Conservation (phyloP, 2,113 vertebrate genomes). For the Phaethon lepturus region DNA sequence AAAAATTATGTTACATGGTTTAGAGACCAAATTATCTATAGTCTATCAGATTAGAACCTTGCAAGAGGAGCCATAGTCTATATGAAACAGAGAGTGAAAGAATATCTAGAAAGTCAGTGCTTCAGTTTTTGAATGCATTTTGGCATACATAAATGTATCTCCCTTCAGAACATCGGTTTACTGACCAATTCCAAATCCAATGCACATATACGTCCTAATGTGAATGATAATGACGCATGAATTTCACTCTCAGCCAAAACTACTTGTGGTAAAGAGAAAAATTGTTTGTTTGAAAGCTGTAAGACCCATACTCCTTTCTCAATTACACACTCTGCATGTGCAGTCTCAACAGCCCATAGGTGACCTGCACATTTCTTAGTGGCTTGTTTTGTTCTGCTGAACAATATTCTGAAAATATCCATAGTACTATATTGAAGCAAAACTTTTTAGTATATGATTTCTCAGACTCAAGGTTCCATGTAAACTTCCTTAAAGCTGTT, state of each 20-base stretch:
- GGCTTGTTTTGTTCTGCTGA: not conserved
- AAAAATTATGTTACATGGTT: not conserved
- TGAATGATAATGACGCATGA: not conserved
- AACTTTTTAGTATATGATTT: not conserved
- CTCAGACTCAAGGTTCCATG: not conserved
- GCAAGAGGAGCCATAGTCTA: not conserved
- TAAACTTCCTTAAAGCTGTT: not conserved
- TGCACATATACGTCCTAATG: not conserved
- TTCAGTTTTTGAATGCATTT: not conserved
- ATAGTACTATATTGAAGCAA: not conserved
- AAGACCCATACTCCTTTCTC: not conserved
- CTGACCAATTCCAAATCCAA: not conserved
- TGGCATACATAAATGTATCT: not conserved
- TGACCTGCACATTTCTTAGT: not conserved
- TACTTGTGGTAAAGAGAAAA: not conserved
- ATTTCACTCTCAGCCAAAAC: not conserved
- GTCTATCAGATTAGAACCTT: not conserved
- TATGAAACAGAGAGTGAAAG: not conserved
- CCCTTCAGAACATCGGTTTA: not conserved
- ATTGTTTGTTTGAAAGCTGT: not conserved
- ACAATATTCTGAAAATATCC: not conserved
- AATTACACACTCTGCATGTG: not conserved
- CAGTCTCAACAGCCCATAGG: rapidly evolving
- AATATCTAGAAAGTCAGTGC: not conserved
- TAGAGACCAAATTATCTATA: not conserved